Evolutionary conservation across 2,797 vertebrate genomes (phyloP), one percentile per base, ranked within the genome.

Genomic region (Aotus griseimembra): DNA sequence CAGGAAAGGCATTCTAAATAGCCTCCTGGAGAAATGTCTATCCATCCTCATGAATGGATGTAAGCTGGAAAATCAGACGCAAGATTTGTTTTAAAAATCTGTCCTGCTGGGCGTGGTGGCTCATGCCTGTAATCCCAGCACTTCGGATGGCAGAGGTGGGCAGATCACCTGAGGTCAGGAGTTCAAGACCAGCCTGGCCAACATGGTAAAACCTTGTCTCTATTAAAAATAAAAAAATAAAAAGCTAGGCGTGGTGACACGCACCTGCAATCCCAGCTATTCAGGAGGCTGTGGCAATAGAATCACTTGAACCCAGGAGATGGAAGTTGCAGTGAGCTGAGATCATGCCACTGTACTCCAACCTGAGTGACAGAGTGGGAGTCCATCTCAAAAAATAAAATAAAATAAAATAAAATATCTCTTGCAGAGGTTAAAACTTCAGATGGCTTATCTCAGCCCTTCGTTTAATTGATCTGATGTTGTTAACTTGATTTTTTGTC

Each of bases 401-500:
- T 33, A 33, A 64, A 64, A 64, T 33, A 30, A 61, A 7, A 64
- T 33, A 17, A 64, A 64, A 64, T 33, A 33, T 67, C 61, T 64
- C 30, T 15, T 46, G 2, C 1, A 79, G 33, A 94, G 52, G 58
- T 93, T 94, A 77, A 93, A 90, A 93, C 11, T 70, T 79, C n/a
- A 22, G n/a, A 11, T 17, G 7, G 77, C 55, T 88, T 92, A 55
- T 93, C 76, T 92, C 61, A 67, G 64, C 39, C 28, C 75, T 88
- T 72, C 48, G 52, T 85, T 97, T 96, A 87, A 96, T 86, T 61
- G 39, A 44, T 83, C 36, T 82, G 83, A 91, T 89, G 91, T 33
- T 17, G 24, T 88, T 95, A 88, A 79, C 79, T 96, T 96, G 64
- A 55, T 48, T 92, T 88, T 87, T 83, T 93, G 58, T 93, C 64